These are phyloP conservation scores for Pachliopta kotzebuea DNA, from an alignment of 2,888 invertebrate genomes.

Conservation along the genomic window DNA sequence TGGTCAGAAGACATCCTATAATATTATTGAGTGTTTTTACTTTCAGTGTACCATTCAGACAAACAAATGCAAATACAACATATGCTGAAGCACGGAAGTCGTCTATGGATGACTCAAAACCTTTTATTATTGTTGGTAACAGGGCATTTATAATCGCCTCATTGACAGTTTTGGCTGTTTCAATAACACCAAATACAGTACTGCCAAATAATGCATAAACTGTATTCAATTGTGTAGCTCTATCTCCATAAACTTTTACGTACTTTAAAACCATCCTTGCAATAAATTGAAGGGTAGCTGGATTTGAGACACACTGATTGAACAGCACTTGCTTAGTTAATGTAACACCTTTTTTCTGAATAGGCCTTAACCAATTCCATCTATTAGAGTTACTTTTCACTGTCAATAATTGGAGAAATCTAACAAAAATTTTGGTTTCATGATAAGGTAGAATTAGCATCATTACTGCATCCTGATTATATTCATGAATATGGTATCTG, in stretches of 20 bases:
- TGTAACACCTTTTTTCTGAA: slow-evolving; percentile 88
- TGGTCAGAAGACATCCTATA: slow-evolving; percentile 61
- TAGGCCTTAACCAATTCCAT: slow-evolving; percentile 88
- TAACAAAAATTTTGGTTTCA: slow-evolving; percentile 93
- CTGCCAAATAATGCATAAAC: slow-evolving; percentile 91
- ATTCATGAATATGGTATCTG: slow-evolving; percentile 93
- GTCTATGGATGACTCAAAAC: slow-evolving; percentile 82
- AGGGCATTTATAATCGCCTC: slow-evolving; percentile 85
- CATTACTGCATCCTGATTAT: slow-evolving; percentile 91
- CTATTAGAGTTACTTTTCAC: slow-evolving; percentile 80
- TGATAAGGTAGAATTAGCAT: slow-evolving; percentile 94
- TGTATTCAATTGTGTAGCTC: slow-evolving; percentile 83
- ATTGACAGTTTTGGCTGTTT: slow-evolving; percentile 74
- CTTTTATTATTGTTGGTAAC: slow-evolving; percentile 85
- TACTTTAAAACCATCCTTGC: slow-evolving; percentile 54
- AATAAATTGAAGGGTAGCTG: slow-evolving; percentile 55
- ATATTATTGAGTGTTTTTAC: slow-evolving; percentile 83
- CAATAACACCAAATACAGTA: slow-evolving; percentile 85
- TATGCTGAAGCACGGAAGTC: slow-evolving; percentile 88
- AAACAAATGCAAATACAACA: slow-evolving; percentile 86
- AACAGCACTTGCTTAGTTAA: slow-evolving; percentile 86
- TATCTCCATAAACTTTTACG: slow-evolving; percentile 80
- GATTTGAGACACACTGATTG: slow-evolving; percentile 84
- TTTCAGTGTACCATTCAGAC: slow-evolving; percentile 83
- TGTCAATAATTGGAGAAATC: slow-evolving; percentile 88